phyloP scores from a whole-genome alignment of 1,140 invertebrate species.

The Drosophila paulistorum region DNA sequence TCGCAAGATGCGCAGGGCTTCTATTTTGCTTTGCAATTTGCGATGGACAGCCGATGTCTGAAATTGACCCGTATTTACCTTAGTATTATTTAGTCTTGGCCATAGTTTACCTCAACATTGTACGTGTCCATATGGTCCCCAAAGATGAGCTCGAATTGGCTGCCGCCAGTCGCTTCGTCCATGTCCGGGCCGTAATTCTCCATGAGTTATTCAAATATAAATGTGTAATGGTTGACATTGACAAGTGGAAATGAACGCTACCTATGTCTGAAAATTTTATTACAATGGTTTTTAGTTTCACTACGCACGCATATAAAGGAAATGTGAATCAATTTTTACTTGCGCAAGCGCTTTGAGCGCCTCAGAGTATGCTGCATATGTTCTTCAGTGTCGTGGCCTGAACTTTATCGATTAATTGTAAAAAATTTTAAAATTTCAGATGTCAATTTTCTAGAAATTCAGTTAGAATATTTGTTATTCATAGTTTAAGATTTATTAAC shows the following conservation, averaged over 20 bases:
- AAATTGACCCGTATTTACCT: neutral
- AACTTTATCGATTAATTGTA: conserved; percentile 22
- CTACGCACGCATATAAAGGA: conserved; percentile 18
- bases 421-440: neutral
- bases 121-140: conserved; percentile 70
- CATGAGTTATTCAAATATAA: conserved; percentile 40
- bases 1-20: conserved; percentile 90
- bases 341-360: conserved; percentile 23
- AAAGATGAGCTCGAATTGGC: conserved; percentile 20
- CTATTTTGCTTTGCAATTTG: conserved; percentile 91
- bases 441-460: conserved; percentile 11
- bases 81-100: neutral
- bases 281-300: neutral
- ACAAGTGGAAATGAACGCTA: conserved; percentile 27
- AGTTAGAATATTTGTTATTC: neutral
- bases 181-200: conserved; percentile 60
- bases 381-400: neutral
- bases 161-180: conserved; percentile 35
- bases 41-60: conserved; percentile 86
- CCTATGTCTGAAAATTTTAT: conserved; percentile 15
- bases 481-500: neutral
- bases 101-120: conserved; percentile 64
- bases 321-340: conserved; percentile 46
- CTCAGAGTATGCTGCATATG: conserved; percentile 41
- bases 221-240: conserved; percentile 59